These are phyloP conservation scores for Xylota segnis DNA, from an alignment of 2,888 invertebrate genomes.

Conservation along the genomic window DNA sequence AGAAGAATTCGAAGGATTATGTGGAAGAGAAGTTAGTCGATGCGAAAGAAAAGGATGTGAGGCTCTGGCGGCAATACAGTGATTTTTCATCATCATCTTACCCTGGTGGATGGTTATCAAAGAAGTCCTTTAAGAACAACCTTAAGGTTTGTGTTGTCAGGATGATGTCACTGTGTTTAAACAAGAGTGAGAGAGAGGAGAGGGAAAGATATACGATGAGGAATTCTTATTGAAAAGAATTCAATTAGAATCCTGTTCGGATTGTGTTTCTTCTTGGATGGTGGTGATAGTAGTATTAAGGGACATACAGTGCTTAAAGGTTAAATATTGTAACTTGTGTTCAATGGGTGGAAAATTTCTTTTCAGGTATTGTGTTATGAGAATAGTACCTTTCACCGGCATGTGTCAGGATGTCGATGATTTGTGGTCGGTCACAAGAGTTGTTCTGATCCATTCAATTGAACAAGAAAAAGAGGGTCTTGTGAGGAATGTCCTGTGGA, in stretches of 20 bases:
- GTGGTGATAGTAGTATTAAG: not conserved
- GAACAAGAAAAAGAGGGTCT: not conserved
- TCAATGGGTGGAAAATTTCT: slow-evolving; percentile 32
- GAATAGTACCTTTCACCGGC: not conserved
- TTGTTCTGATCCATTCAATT: not conserved
- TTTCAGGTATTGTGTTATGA: slow-evolving; percentile 19
- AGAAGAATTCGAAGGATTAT: slow-evolving; percentile 46
- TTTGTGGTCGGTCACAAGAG: not conserved
- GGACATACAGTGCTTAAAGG: slow-evolving; percentile 5
- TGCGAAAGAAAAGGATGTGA: slow-evolving; percentile 30
- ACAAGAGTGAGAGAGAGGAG: slow-evolving; percentile 27
- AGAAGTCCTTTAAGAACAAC: slow-evolving; percentile 57
- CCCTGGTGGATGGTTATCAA: slow-evolving; percentile 47
- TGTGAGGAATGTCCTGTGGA: too few relatives aligned
- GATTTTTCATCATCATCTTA: slow-evolving; percentile 45
- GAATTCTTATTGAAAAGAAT: slow-evolving; percentile 54
- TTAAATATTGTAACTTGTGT: slow-evolving; percentile 19
- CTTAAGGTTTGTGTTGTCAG: slow-evolving; percentile 62
- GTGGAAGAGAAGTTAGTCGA: slow-evolving; percentile 23
- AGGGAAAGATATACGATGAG: slow-evolving; percentile 38
- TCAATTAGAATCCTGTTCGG: slow-evolving; percentile 55
- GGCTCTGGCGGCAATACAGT: slow-evolving; percentile 2
- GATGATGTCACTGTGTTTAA: slow-evolving; percentile 50
- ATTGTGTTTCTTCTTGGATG: slow-evolving; percentile 25
- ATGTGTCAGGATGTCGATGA: not conserved